Conservation (phyloP, 2,888 invertebrate species). For the Harpalus rubripes region DNA sequence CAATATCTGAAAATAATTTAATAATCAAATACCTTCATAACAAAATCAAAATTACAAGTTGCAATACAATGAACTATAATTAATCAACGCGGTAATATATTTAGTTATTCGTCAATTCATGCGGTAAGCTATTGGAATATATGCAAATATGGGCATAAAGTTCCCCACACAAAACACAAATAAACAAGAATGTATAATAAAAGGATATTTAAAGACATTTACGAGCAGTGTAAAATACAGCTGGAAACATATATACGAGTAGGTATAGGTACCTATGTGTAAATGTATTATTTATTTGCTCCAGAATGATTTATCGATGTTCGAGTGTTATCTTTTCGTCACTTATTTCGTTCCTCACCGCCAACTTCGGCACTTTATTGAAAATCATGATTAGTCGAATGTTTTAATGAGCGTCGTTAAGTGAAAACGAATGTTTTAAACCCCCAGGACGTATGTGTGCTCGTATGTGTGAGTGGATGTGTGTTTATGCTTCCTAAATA, state of each 20-base stretch:
- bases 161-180: not conserved
- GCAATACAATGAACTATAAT: too few species aligned
- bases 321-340: slow-evolving; percentile 57
- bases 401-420: slow-evolving; percentile 60
- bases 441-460: slow-evolving; percentile 26
- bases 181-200: not conserved
- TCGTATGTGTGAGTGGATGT: slow-evolving; percentile 21
- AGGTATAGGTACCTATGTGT: not conserved
- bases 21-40: too few species aligned
- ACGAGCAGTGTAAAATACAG: not conserved
- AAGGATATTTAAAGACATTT: not conserved
- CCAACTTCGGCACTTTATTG: slow-evolving; percentile 54
- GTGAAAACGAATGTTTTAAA: slow-evolving; percentile 47
- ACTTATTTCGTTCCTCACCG: slow-evolving; percentile 27
- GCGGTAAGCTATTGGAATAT: not conserved
- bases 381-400: slow-evolving; percentile 54
- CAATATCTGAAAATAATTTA: too few species aligned
- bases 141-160: not conserved
- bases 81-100: too few species aligned
- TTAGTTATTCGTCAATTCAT: not conserved
- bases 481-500: slow-evolving; percentile 40
- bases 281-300: slow-evolving; percentile 17
- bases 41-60: too few species aligned
- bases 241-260: not conserved
- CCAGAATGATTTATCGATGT: slow-evolving; percentile 29